Evolutionary conservation across 2,888 invertebrate species (phyloP), one percentile per base, ranked within the genome.

Genomic region (Villa cingulata): DNA sequence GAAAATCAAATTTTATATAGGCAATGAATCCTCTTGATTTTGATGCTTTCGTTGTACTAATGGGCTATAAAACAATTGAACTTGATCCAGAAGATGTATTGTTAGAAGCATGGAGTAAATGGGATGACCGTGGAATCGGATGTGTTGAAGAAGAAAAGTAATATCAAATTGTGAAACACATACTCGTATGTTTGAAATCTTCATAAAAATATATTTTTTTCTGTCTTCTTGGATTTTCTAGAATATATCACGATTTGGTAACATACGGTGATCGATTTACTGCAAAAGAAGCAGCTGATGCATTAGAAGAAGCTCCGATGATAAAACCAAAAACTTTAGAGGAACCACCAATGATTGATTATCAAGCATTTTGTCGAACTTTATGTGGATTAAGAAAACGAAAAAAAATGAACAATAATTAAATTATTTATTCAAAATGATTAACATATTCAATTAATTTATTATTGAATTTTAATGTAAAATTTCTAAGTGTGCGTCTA

Each of bases 211-310:
- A n/a, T 37, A 20, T 40, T 32, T 17, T 37, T 37, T 58, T n/a
- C n/a, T n/a, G n/a, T n/a, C n/a, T n/a, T n/a, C n/a, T n/a, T n/a
- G n/a, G n/a, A n/a, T n/a, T n/a, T n/a, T 59, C 3, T 66, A 80
- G 80, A 58, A 77, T 81, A 55, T 76, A 76, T 51, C 74, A 75
- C 54, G 81, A 81, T 58, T 66, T 81, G 39, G 77, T 77, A 71
- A 75, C 76, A 9, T 76, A 74, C 63, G 81, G 81, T 5, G 81
- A 81, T 57, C 74, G 74, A 59, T 76, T 81, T 59, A 74, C 76
- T 1, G 70, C 71, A 41, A 73, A 73, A 53, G 81, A 81, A 65
- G 78, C 79, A 0, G 72, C 74, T 52, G 74, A 75, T 54, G 80
- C 80, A 1, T 62, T 80, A 15, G 76, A 77, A 53, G 76, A 77